Evolutionary conservation across 2,113 vertebrate species (phyloP), one percentile per base, ranked within the genome.

Genomic region (Struthidea cinerea): DNA sequence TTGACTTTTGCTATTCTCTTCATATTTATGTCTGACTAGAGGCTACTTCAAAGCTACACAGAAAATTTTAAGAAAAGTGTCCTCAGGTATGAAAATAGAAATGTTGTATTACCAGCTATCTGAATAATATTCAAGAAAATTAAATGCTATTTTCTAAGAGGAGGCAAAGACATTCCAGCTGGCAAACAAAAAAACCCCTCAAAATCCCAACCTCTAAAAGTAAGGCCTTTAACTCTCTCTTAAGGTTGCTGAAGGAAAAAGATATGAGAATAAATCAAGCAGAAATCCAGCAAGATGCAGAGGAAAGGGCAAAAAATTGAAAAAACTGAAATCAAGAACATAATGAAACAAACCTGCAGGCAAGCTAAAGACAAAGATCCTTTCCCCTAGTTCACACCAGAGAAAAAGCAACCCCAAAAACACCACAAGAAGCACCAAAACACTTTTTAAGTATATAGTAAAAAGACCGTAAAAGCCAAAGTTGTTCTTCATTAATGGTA

Each of bases 131-230:
- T 52, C 13, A 82, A 44, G 4, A 44, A 61, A 91, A 67, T 39
- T 22, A 86, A 94, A 59, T 14, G 3, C 0, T 7, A 6, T 1
- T 35, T 78, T 70, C 33, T 28, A 68, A 56, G 13, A 61, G 10
- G 7, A 76, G 16, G 10, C 4, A 42, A 78, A 56, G 57, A 1
- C 5, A 14, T 4, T 2, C 2, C 18, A 17, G 5, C 3, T 76
- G 24, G 30, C 12, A 76, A 75, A 56, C 3, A 57, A 33, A 47
- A 44, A 67, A 35, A 28, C 16, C 35, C 30, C 52, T 55, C 20
- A 6, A 67, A 27, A 2, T 1, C 6, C 4, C 17, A 71, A 4
- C 5, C 1, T 13, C 26, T 37, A 65, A 53, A 89, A 63, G 27
- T 3, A n/a, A 63, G 35, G 5, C 7, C 14, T 83, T 30, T 47